Base-by-base conservation (phyloP, 2,888 invertebrate genomes). In the Apantesis nais region DNA sequence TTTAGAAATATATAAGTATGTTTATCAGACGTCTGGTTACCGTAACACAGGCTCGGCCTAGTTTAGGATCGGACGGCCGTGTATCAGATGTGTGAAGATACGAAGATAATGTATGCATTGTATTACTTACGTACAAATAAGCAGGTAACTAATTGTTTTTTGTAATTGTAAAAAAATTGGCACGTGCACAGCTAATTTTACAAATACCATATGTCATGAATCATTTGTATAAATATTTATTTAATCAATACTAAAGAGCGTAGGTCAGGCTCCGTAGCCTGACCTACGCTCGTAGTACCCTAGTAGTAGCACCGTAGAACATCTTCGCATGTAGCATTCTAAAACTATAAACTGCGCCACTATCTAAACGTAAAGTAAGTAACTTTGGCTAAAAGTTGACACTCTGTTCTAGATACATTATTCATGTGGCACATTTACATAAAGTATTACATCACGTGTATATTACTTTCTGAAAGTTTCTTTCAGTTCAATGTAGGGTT, bases 331-430 rank as follows among this genome's bases (percentile, higher is more conserved):
- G 19, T 12, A 22, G n/a, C n/a, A 37, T n/a, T 4, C 12, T 62
- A 63, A 44, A 31, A 19, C 22, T 31, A 22, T 31, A 65, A 67
- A 19, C 7, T 62, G 72, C 74, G 73, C 73, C 68, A 75, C 72
- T 62, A 48, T 71, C 82, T 76, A 76, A 52, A 22, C 48, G 48
- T 73, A 65, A 64, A 69, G 74, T 72, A 64, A 69, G 74, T 72
- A 29, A 14, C 70, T 77, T 77, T 75, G 75, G 76, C 72, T 81
- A 70, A 76, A 65, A 74, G 76, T 76, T 73, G 71, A 76, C 74
- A 81, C 74, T 75, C 77, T 79, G 76, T 78, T 77, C 82, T 75
- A 61, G 65, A 83, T 82, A 82, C 80, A 82, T 82, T 78, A 82
- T 83, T 82, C 80, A 82, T 82, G 77, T 70, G 48, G 58, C 70